Evolutionary conservation across 2,113 vertebrate genomes (phyloP), one percentile per base, ranked within the genome.

Genomic region (Sinocyclocheilus rhinocerous): DNA sequence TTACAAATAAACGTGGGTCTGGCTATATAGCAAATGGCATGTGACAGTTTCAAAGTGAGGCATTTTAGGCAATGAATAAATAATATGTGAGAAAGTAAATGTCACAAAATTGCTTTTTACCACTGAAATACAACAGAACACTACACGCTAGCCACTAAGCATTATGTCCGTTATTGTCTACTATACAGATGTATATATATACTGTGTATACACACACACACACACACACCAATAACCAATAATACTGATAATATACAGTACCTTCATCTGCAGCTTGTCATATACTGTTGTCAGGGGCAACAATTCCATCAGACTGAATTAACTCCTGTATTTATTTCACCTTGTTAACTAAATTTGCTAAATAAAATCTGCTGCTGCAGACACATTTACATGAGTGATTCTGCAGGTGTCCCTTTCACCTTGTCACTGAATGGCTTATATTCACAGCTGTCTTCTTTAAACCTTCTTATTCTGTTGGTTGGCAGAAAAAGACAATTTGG

Each of bases 11-110:
- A 63, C 1, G 22, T 11, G n/a, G 52, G 52, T 18, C 52, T 59
- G 67, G 67, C 10, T 39, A 11, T 39, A 39, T 48, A 48, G 42
- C 73, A 76, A 76, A 48, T 9, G n/a, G 42, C 73, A 26, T 16
- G n/a, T 26, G 48, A 50, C 12, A 52, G 48, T 52, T 76, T 52
- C 48, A 29, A 52, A 76, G 22, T 8, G 22, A 76, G 22, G 26
- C 63, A 67, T 67, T 67, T 15, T 29, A 67, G 55, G 55, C 55
- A 59, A 22, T 70, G 29, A 76, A 50, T 26, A 52, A 76, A 76
- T 76, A 76, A 76, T 76, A 50, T 16, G 52, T 76, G 75, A 52
- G 42, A 29, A 52, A 76, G 45, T 76, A 29, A 52, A 76, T 29
- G n/a, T 76, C 75, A 52, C 45, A 76, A 52, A 52, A 45, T 73